Evolutionary conservation across 2,113 vertebrate genomes (phyloP), one percentile per base, ranked within the genome.

Genomic region (Apteryx owenii): DNA sequence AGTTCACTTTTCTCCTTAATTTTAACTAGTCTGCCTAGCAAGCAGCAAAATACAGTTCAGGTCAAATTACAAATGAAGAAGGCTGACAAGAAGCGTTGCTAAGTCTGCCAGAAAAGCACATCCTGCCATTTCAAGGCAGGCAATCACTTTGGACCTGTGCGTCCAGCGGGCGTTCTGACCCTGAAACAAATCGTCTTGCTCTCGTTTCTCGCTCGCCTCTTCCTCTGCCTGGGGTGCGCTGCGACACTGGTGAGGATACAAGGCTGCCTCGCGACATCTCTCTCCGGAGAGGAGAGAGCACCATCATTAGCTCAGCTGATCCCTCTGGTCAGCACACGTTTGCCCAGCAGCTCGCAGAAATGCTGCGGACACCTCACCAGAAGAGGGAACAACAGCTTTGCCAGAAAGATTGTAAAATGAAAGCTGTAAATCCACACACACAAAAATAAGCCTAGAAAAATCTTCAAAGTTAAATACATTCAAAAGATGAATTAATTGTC

Each of bases 71-170:
- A 16, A 42, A 71, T 29, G 83, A n/a, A 71, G 40, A 51, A 7
- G 18, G 72, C 51, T 75, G 73, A 79, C 17, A 58, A 84, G 33
- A 12, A 89, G 26, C 54, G 29, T 62, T 36, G 53, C 48, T 48
- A 40, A 51, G 33, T 12, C 3, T 5, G 51, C 0, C 0, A 78
- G 69, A 33, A 75, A 81, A 90, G 42, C 0, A 0, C 3, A 46
- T 11, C 23, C 9, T 48, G 42, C 15, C 22, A n/a, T 0, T 18
- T 23, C 8, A n/a, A 77, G 61, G n/a, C 53, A 65, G 23, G 16
- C 0, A 2, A 26, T 4, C 10, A 2, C 73, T 61, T 50, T 3
- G 38, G 51, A 81, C n/a, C 14, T 2, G 5, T 0, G 2, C 1
- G 19, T 46, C 69, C 48, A 60, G 42, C 2, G 0, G 1, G 3